phyloP scores from a whole-genome alignment of 2,797 vertebrate genomes.

The Euphonia xanthogaster region DNA sequence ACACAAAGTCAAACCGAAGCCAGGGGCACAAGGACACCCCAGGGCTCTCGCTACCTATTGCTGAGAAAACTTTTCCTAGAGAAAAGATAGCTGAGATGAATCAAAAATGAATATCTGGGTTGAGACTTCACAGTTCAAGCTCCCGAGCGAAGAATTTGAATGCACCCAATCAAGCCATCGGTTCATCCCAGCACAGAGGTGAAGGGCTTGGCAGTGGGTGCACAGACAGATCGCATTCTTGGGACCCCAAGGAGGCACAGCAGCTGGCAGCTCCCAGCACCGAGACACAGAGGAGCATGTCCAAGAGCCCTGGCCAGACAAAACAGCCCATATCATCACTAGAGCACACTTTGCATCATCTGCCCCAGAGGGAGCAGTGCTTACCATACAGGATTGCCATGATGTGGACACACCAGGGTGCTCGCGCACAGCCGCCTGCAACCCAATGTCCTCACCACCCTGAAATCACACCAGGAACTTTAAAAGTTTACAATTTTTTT shows the following conservation, averaged over 20 bases:
- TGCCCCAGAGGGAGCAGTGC: not conserved
- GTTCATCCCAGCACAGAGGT: not conserved
- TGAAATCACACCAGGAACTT: not conserved
- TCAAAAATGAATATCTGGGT: not conserved
- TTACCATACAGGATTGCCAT: accelerated
- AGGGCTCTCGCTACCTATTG: not conserved
- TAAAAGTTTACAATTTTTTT: not conserved
- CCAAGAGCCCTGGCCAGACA: not conserved
- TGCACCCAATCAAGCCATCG: accelerated
- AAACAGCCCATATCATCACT: not conserved
- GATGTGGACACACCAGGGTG: accelerated
- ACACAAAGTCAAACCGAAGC: slow-evolving; percentile 50
- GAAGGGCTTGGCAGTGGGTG: accelerated
- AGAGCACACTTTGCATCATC: not conserved
- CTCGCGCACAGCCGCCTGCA: not conserved
- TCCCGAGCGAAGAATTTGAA: not conserved
- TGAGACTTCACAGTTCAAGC: not conserved
- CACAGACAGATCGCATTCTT: not conserved
- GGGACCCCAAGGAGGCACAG: not conserved
- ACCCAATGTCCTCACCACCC: not conserved
- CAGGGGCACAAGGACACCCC: not conserved
- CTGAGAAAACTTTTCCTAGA: not conserved
- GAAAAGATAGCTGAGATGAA: not conserved
- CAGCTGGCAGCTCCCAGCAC: not conserved
- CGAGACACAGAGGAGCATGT: accelerated